These are phyloP conservation scores for Dasyurus viverrinus DNA, from an alignment of 2,113 vertebrate species.

Conservation along the genomic window DNA sequence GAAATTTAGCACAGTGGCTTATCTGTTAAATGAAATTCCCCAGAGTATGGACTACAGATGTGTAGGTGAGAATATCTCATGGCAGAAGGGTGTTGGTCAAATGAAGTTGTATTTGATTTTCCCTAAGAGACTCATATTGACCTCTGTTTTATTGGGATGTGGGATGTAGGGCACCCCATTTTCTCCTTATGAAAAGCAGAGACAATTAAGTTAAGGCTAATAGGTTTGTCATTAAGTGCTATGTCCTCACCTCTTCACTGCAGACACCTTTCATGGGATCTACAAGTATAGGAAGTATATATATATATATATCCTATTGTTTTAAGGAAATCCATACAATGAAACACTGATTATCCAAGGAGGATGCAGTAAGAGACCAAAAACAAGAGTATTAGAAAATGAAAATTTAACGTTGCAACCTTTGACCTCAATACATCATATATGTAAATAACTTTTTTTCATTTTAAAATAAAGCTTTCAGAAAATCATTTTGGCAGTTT, in stretches of 20 bases:
- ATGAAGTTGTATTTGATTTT: background rate
- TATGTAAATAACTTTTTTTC: background rate
- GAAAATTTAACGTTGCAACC: background rate
- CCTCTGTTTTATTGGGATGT: background rate
- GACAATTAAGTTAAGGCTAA: too few species aligned
- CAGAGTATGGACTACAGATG: background rate
- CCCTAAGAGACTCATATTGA: background rate
- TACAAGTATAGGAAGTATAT: too few species aligned
- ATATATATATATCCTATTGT: too few species aligned
- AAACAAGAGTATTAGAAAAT: background rate
- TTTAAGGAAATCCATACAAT: background rate
- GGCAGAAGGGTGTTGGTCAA: background rate
- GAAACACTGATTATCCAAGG: background rate
- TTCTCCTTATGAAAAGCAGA: background rate
- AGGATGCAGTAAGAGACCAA: background rate
- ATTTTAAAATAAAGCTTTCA: background rate
- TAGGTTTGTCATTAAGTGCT: background rate
- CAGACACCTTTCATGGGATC: background rate
- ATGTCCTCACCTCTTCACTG: background rate
- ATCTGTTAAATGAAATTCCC: background rate
- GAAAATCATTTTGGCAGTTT: too few species aligned
- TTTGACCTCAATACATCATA: background rate
- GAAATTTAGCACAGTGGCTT: background rate
- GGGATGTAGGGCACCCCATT: too few species aligned
- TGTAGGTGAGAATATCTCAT: background rate